These are phyloP conservation scores for Drosophila pachea DNA, from an alignment of 1,140 invertebrate genomes.

Conservation along the genomic window DNA sequence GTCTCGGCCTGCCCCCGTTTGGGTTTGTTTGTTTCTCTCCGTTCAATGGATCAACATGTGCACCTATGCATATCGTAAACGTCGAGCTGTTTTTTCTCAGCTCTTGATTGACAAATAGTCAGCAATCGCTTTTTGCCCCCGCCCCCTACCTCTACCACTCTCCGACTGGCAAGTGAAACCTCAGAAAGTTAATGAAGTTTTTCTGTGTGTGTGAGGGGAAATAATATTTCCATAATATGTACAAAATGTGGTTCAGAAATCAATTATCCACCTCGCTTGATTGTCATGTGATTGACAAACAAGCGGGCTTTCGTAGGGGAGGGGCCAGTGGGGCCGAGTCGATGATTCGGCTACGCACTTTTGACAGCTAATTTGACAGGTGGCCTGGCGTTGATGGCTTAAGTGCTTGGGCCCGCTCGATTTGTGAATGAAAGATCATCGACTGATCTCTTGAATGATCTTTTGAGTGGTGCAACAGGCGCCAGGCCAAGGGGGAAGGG, in stretches of 20 bases:
- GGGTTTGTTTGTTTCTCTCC: constrained; percentile 50
- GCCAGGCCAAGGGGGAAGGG: constrained; percentile 13
- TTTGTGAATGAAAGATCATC: constrained; percentile 29
- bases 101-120: constrained; percentile 72
- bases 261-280: constrained; percentile 55
- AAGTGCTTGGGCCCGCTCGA: constrained; percentile 42
- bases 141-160: constrained; percentile 10
- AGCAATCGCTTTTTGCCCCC: constrained; percentile 28
- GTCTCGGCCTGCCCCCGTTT: neutral
- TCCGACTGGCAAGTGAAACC: constrained; percentile 50
- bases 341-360: constrained; percentile 24
- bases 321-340: no score
- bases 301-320: neutral
- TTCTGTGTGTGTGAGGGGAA: constrained; percentile 40
- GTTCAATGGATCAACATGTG: constrained; percentile 72
- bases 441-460: neutral
- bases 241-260: constrained; percentile 64
- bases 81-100: constrained; percentile 42
- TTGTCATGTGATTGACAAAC: constrained; percentile 57
- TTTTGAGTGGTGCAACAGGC: constrained; percentile 13
- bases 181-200: constrained; percentile 68
- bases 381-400: constrained; percentile 53
- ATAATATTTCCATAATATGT: constrained; percentile 36
- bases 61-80: constrained; percentile 78
- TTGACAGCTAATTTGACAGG: constrained; percentile 64